phyloP scores from a whole-genome alignment of 2,888 invertebrate genomes.

The Vesta saturnalis region DNA sequence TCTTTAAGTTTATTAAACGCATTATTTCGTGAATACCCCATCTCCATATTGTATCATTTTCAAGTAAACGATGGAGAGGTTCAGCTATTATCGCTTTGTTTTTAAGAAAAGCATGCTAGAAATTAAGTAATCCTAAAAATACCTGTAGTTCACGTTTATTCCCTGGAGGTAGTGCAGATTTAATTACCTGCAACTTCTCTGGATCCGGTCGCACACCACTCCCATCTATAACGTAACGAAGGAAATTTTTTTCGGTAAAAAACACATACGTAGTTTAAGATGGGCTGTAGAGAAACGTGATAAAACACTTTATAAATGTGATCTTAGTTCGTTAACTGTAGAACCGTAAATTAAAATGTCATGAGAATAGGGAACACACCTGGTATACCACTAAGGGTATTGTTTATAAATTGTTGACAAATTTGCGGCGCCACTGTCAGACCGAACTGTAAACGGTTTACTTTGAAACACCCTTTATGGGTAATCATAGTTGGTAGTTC shows the following conservation, averaged over 20 bases:
- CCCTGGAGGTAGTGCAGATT: conserved; percentile 10
- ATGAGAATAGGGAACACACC: not conserved
- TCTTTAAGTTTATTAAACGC: not conserved
- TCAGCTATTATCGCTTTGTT: conserved; percentile 12
- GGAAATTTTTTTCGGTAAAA: not conserved
- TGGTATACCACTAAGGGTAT: not conserved
- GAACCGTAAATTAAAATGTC: not conserved
- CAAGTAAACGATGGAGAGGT: conserved; percentile 4
- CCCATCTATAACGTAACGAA: not conserved
- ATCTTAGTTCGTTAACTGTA: not conserved
- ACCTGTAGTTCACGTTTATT: conserved; percentile 22
- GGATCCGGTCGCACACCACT: not conserved
- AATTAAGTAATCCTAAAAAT: conserved; percentile 24
- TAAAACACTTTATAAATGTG: not conserved
- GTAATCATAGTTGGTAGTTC: conserved; percentile 1
- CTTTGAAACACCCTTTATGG: not conserved
- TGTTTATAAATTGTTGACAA: not conserved
- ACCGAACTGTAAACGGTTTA: not conserved
- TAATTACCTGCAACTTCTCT: conserved; percentile 8
- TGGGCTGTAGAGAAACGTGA: not conserved
- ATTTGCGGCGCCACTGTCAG: not conserved
- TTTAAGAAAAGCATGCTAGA: conserved; percentile 16
- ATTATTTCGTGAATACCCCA: not conserved
- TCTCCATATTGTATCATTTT: conserved; percentile 1
- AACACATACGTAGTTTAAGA: not conserved